Evolutionary conservation across 1,140 invertebrate genomes (phyloP).

Genomic region (Euura lappo): DNA sequence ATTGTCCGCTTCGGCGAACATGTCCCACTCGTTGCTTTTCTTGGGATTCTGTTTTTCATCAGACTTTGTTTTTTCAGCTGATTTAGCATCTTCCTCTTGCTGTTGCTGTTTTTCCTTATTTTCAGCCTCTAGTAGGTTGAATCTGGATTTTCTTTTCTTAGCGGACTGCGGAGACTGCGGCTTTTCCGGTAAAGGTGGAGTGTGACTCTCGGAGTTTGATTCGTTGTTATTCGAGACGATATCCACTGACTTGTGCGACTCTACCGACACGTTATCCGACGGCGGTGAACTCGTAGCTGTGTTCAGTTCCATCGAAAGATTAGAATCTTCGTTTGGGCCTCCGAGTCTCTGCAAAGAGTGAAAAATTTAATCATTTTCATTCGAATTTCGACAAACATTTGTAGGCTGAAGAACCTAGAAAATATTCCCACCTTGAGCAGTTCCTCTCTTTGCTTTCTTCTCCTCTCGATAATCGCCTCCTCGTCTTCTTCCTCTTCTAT

Average conservation of each 20-base stretch:
- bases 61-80: slow-evolving; percentile 46
- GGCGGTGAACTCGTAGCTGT: slow-evolving; percentile 43
- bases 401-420: background rate
- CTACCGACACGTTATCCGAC: slow-evolving; percentile 46
- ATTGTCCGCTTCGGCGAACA: slow-evolving; percentile 90
- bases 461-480: slow-evolving; percentile 89
- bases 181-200: slow-evolving; percentile 53
- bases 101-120: slow-evolving; percentile 30
- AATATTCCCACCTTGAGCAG: slow-evolving; percentile 74
- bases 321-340: slow-evolving; percentile 68
- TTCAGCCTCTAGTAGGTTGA: slow-evolving; percentile 41
- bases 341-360: slow-evolving; percentile 62
- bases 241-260: slow-evolving; percentile 44
- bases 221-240: slow-evolving; percentile 51
- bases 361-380: slow-evolving; percentile 20
- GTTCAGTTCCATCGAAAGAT: slow-evolving; percentile 55
- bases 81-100: slow-evolving; percentile 38
- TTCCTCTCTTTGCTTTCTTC: slow-evolving; percentile 88
- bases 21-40: slow-evolving; percentile 76
- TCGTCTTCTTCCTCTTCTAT: slow-evolving; percentile 93
- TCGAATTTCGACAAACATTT: background rate
- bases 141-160: slow-evolving; percentile 53
- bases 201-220: slow-evolving; percentile 54
- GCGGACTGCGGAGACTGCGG: slow-evolving; percentile 36
- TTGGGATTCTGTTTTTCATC: slow-evolving; percentile 45